Conservation (phyloP, 2,113 vertebrate genomes). For the Triplophysa rosa region DNA sequence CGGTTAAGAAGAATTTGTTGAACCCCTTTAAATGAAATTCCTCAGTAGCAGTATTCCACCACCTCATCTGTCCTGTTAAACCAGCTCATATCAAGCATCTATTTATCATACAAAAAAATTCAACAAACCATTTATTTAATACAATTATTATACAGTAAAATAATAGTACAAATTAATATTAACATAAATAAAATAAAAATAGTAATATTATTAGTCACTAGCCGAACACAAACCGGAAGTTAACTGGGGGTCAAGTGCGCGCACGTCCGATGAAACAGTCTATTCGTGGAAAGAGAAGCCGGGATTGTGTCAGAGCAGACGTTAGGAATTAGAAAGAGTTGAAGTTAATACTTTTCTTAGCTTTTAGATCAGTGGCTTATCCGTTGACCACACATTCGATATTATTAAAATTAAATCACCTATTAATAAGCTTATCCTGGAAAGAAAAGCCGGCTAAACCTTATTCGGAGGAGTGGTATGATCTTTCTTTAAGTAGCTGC, state of each 20-base stretch:
- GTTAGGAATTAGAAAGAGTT: background rate
- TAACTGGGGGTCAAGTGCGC: too few species aligned
- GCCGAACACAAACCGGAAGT: too few species aligned
- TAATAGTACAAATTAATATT: too few species aligned
- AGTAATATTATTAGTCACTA: too few species aligned
- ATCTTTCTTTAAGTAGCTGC: background rate
- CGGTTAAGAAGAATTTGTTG: background rate
- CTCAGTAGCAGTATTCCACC: background rate
- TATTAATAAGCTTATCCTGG: conserved; percentile 4
- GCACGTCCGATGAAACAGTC: too few species aligned
- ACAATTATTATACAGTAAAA: too few species aligned
- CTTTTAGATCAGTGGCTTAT: background rate
- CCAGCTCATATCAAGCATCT: conserved; percentile 1
- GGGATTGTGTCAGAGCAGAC: background rate
- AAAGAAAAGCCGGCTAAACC: conserved; percentile 18
- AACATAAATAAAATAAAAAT: too few species aligned
- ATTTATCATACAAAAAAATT: background rate
- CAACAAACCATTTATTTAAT: too few species aligned
- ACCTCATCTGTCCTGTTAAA: background rate
- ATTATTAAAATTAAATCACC: background rate
- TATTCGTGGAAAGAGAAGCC: background rate
- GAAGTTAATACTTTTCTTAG: background rate
- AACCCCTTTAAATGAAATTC: conserved; percentile 6
- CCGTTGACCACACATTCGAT: background rate
- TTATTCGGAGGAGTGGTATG: background rate